These are phyloP conservation scores for Sphenodon punctatus DNA, from an alignment of 2,797 vertebrate species.

Conservation along the genomic window DNA sequence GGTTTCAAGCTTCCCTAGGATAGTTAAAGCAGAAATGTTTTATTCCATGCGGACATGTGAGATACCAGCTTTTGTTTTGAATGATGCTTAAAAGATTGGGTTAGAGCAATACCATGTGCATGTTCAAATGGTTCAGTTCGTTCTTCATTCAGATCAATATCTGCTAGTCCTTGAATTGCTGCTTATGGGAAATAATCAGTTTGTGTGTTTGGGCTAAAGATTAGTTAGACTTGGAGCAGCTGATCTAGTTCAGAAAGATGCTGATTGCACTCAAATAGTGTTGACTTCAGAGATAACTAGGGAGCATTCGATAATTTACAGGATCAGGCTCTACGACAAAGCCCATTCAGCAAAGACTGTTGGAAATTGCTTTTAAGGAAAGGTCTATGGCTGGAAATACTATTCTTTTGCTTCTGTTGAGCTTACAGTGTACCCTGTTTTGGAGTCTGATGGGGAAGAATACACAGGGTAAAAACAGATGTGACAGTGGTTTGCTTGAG, in stretches of 20 bases:
- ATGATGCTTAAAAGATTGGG: constrained; percentile 30
- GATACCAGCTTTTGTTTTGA: constrained; percentile 44
- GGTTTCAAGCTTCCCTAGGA: constrained; percentile 55
- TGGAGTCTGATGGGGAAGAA: neutral
- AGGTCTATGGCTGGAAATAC: neutral
- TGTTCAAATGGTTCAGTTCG: constrained; percentile 43
- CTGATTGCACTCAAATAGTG: neutral
- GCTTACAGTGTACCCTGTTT: neutral
- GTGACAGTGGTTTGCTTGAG: too few species aligned
- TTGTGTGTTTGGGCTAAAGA: neutral
- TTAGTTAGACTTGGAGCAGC: neutral
- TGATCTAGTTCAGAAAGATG: neutral
- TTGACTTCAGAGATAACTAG: neutral
- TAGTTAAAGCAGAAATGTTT: constrained; percentile 49
- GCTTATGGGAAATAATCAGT: constrained; percentile 13
- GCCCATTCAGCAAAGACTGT: neutral
- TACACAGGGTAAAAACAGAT: too few species aligned
- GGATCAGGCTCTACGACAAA: neutral
- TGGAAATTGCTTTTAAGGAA: neutral
- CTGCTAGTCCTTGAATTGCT: neutral
- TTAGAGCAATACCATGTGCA: neutral
- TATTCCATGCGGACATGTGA: constrained; percentile 44
- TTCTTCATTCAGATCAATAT: neutral
- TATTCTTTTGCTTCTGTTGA: neutral
- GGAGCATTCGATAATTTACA: neutral